Base-by-base conservation (phyloP, 2,888 invertebrate species). In the Nezara viridula region DNA sequence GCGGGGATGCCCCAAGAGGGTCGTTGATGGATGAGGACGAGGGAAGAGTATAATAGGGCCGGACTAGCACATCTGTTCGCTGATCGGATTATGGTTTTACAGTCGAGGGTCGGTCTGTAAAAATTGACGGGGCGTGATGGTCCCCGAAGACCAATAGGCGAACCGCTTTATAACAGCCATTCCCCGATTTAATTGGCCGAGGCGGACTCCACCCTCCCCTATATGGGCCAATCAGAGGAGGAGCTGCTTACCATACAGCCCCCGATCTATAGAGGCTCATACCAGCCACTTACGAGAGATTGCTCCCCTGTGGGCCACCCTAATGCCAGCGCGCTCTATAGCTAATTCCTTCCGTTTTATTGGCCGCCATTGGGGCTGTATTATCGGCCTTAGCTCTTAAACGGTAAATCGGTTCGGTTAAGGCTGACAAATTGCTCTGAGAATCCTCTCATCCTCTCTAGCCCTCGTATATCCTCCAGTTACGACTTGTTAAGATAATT, bases 1-100 rank as follows among this genome's bases (percentile, higher is more conserved):
- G 49, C 16, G 66, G 85, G 60, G 86, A 88, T 5, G 37, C 21
- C 85, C 66, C 55, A 55, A 50, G 37, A 27, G 85, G 44, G 40
- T 50, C 73, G 60, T 37, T 90, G 66, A 85, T 52, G 66, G 50
- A 87, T 60, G 52, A 66, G 77, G 66, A 60, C 47, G 85, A 49
- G 55, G 60, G 89, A 89, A n/a, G 49, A 88, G 44, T 24, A 60
- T 27, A 32, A 88, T 55, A 19, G 52, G 21, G 14, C n/a, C 47
- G 60, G 32, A 66, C 85, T 49, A 50, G 37, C 81, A 44, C 73
- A 60, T 89, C 89, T 89, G 85, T 60, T 86, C 37, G 9, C 37
- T 19, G 86, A 86, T 86, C 77, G 73, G 89, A 88, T 88, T 88
- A 88, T 88, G 88, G 88, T 66, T 88, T 88, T 88, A 88, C 66